phyloP scores from a whole-genome alignment of 2,797 vertebrate genomes.

The Sternarchorhynchus goeldii region DNA sequence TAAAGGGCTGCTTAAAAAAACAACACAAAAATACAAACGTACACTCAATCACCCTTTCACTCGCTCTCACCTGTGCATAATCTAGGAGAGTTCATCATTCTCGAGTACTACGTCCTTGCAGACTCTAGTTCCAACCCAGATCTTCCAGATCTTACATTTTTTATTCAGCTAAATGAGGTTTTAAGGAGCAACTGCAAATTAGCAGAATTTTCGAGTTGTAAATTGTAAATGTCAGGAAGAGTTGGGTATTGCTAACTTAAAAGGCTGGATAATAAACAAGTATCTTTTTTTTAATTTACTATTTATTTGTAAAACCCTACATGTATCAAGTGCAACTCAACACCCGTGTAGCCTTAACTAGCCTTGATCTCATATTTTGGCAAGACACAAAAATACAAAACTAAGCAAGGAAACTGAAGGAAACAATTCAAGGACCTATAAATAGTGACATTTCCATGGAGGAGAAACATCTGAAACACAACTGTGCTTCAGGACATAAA shows the following conservation, averaged over 20 bases:
- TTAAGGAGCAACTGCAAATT: too few relatives aligned
- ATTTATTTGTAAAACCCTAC: background rate
- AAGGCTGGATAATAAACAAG: background rate
- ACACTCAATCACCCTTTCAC: background rate
- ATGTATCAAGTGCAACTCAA: background rate
- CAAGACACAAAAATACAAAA: too few relatives aligned
- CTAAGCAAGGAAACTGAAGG: background rate
- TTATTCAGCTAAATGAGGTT: background rate
- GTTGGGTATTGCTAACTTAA: too few relatives aligned
- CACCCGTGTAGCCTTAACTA: background rate
- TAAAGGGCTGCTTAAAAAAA: background rate
- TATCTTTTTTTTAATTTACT: background rate
- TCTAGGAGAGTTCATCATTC: background rate
- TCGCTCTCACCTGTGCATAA: background rate
- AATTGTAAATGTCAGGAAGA: too few relatives aligned
- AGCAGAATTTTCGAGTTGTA: too few relatives aligned
- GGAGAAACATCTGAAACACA: background rate
- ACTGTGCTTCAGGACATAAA: slow-evolving; percentile 7
- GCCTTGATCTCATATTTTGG: background rate
- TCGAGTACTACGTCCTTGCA: background rate
- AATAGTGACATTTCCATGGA: slow-evolving; percentile 3
- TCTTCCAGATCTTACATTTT: background rate
- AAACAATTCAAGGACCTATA: slow-evolving; percentile 1
- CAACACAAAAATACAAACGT: slow-evolving; percentile 12
- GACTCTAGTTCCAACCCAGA: too few relatives aligned